phyloP scores from a whole-genome alignment of 2,113 vertebrate species.

The Thalassoma bifasciatum region DNA sequence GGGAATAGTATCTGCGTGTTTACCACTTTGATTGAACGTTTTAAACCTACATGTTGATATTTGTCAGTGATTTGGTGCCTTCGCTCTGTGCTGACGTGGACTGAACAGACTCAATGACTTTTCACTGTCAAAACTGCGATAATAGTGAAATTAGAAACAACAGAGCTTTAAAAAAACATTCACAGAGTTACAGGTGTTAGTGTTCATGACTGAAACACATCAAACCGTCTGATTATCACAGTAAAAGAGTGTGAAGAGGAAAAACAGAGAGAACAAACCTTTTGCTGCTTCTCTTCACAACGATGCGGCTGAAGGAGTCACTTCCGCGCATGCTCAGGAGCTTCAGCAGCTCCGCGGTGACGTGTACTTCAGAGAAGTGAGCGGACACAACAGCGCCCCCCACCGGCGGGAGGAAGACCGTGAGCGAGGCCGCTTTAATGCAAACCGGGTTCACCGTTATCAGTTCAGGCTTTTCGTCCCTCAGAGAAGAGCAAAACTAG shows the following conservation, averaged over 20 bases:
- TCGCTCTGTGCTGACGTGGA: conserved; percentile 57
- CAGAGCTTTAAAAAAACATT: not conserved
- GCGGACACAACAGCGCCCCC: conserved; percentile 28
- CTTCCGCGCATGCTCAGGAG: conserved; percentile 25
- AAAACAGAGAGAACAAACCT: conserved; percentile 2
- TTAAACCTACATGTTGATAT: too few relatives aligned
- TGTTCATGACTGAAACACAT: not conserved
- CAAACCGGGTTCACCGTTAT: too few relatives aligned
- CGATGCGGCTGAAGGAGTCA: not conserved
- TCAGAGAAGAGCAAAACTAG: too few relatives aligned
- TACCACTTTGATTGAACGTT: too few relatives aligned
- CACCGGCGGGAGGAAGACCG: not conserved
- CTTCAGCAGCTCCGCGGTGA: conserved; percentile 41
- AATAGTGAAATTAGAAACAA: not conserved
- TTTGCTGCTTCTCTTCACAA: not conserved
- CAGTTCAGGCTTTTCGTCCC: too few relatives aligned
- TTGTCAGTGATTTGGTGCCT: too few relatives aligned
- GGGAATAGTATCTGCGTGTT: too few relatives aligned
- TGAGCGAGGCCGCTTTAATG: too few relatives aligned
- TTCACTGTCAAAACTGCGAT: not conserved
- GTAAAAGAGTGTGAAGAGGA: not conserved
- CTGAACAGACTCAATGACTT: not conserved
- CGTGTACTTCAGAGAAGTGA: conserved; percentile 31
- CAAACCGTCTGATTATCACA: fast-evolving
- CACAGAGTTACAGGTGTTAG: fast-evolving